Evolutionary conservation across 1,140 invertebrate species (phyloP), one percentile per base, ranked within the genome.

Genomic region (Goniozus legneri): DNA sequence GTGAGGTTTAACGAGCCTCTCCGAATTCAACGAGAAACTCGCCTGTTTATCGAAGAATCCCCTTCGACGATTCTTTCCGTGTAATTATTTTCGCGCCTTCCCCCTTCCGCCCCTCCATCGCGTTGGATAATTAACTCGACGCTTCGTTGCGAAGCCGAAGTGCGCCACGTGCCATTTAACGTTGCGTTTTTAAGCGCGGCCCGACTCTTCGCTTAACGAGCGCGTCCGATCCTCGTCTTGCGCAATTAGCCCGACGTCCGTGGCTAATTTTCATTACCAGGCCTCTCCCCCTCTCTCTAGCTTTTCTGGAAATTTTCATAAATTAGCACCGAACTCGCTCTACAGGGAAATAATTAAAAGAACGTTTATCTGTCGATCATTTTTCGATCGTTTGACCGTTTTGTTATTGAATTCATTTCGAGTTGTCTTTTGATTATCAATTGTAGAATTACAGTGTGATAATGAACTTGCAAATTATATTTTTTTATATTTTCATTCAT

Each of bases 201-300:
- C 30, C 33, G 36, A n/a, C n/a, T n/a, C n/a, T n/a, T n/a, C n/a
- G n/a, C n/a, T 57, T 56, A 56, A 57, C 40, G 35, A 56, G 40
- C 35, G 38, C 19, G 35, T 8, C 30, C 52, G 33, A 52, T 15
- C 37, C 13, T 13, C 37, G 49, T 43, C 50, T 52, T 52, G 49
- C 37, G 22, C 31, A 56, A 56, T 58, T 58, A 49, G 45, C 38
- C 24, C 15, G 6, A 40, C 41, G 38, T 34, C 46, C 32, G 15
- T 39, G 50, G 33, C 54, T 56, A 45, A 52, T 58, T 58, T 58
- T 56, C 56, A 58, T 58, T 56, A 56, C 30, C 20, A 30, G 55
- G 40, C 27, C 48, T 4, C 20, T 10, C 21, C 22, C 16, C 32
- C 32, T 6, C 24, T 10, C 4, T 6, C n/a, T n/a, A n/a, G n/a